Percentiles rank a stretch among this genome's conserved stretches.
Evolutionary conservation across 2,888 invertebrate species (phyloP).

Genomic region (Noctua janthina): DNA sequence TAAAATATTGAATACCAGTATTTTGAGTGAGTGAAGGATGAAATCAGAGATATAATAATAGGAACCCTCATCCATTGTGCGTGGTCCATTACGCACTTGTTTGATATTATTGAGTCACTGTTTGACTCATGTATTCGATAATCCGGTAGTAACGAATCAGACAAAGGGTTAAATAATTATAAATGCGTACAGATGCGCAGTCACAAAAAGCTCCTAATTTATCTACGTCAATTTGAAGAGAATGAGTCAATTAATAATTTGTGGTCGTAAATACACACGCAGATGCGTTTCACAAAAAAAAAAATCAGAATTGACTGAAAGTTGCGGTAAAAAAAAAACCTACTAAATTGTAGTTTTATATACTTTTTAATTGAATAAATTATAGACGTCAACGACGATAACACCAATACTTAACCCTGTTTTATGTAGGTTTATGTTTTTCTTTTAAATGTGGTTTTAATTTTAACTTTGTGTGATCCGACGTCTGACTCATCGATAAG

Average conservation of each 20-base stretch:
- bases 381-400: neutral
- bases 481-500: neutral
- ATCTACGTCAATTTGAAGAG: neutral
- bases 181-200: neutral
- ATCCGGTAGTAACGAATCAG: neutral
- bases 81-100: neutral
- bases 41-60: neutral
- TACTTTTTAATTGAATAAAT: neutral
- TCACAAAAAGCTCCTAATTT: neutral
- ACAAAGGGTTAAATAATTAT: neutral
- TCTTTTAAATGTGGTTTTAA: neutral
- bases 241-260: neutral
- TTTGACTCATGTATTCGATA: constrained; percentile 11
- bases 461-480: constrained; percentile 1
- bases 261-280: neutral
- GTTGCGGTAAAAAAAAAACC: neutral
- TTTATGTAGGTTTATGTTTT: neutral
- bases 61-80: neutral
- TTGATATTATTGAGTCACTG: neutral
- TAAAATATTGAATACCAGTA: neutral
- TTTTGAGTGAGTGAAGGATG: neutral
- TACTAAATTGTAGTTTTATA: neutral
- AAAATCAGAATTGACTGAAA: neutral
- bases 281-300: neutral
- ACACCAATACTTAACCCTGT: neutral